Evolutionary conservation across 2,113 vertebrate species (phyloP).

Genomic region (Sapayoa aenigma): DNA sequence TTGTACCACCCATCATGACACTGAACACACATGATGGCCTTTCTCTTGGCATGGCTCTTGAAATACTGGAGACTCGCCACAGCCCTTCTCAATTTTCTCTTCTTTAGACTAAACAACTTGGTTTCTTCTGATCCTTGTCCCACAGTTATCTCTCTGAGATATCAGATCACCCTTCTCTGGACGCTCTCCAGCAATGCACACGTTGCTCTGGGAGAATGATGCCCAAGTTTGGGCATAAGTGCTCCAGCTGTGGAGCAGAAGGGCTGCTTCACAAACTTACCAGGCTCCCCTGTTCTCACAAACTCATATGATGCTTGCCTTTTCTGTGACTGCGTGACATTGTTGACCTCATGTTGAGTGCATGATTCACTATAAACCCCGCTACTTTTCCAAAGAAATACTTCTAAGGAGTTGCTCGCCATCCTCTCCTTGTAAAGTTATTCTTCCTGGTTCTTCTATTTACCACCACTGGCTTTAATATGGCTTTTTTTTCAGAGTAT

Average conservation of each 20-base stretch:
- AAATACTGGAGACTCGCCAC: fast-evolving
- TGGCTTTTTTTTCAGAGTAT: neutral
- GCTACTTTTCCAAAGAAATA: neutral
- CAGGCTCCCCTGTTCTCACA: neutral
- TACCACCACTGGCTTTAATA: neutral
- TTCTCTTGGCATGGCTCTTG: neutral
- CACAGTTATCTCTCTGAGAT: neutral
- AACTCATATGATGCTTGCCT: neutral
- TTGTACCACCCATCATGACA: neutral
- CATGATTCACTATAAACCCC: neutral
- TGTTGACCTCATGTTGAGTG: neutral
- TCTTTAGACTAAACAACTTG: neutral
- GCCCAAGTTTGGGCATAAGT: slow-evolving; percentile 35
- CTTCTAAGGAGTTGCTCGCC: neutral
- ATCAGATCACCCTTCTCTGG: neutral
- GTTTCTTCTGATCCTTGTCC: neutral
- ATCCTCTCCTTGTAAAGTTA: neutral
- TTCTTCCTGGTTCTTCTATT: neutral
- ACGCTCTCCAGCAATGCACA: neutral
- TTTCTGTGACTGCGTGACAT: neutral
- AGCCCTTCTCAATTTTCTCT: neutral
- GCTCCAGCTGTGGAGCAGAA: neutral
- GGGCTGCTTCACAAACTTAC: neutral
- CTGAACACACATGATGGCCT: neutral
- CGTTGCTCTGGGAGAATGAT: neutral